phyloP scores from a whole-genome alignment of 2,797 vertebrate genomes.

The Ispidina picta region DNA sequence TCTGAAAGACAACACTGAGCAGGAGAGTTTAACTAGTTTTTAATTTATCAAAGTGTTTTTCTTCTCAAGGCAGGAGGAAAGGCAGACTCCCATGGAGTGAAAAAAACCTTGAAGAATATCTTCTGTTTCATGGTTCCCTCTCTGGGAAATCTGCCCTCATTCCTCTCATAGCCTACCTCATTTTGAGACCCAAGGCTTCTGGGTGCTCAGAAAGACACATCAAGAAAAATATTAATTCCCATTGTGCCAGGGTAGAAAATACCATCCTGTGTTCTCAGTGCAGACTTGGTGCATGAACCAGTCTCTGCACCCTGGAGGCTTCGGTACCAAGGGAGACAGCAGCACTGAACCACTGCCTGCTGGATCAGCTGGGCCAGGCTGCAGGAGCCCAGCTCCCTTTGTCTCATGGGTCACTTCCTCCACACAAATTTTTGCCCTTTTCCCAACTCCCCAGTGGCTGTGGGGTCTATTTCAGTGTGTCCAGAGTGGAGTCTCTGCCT shows the following conservation, averaged over 20 bases:
- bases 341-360: accelerated
- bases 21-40: neutral
- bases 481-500: neutral
- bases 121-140: neutral
- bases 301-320: neutral
- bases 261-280: neutral
- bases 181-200: neutral
- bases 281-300: neutral
- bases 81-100: neutral
- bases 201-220: neutral
- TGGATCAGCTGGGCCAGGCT: neutral
- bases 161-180: neutral
- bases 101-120: neutral
- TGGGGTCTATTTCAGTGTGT: neutral
- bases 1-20: neutral
- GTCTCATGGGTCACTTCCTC: slow-evolving; percentile 43
- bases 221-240: neutral
- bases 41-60: neutral
- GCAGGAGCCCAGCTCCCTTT: neutral
- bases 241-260: neutral
- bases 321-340: neutral
- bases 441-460: neutral
- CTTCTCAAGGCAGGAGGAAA: neutral
- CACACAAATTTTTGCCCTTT: slow-evolving; percentile 15
- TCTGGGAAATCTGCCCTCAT: neutral